phyloP scores from a whole-genome alignment of 1,140 invertebrate genomes.

The Heliothis virescens region DNA sequence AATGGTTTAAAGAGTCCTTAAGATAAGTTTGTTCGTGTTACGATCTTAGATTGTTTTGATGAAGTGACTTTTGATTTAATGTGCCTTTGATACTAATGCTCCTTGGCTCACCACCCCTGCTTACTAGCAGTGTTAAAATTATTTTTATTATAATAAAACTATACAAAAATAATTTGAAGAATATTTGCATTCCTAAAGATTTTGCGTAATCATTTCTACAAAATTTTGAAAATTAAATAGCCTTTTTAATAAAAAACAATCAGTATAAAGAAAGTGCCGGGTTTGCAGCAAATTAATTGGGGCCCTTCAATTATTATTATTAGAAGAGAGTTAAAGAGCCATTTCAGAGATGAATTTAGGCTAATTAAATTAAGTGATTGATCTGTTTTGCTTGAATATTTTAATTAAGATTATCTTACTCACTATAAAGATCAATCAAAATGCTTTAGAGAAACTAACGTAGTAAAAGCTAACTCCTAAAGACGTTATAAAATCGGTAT shows the following conservation, averaged over 20 bases:
- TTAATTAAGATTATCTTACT: too few relatives aligned
- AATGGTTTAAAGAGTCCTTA: constrained; percentile 1
- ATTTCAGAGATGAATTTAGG: not conserved
- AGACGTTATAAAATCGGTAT: constrained; percentile 11
- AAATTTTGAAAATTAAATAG: not conserved
- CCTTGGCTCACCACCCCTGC: not conserved
- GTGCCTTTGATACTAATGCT: constrained; percentile 29
- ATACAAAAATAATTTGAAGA: not conserved
- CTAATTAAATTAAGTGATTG: too few relatives aligned
- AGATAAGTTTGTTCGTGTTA: constrained; percentile 21
- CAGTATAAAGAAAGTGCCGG: too few relatives aligned
- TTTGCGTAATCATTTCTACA: not conserved
- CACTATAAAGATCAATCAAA: not conserved
- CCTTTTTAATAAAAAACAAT: too few relatives aligned
- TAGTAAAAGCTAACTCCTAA: constrained; percentile 8
- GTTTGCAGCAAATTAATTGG: too few relatives aligned
- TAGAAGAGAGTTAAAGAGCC: too few relatives aligned
- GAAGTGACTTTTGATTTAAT: constrained; percentile 36
- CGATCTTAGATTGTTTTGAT: constrained; percentile 37
- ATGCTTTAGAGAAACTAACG: not conserved
- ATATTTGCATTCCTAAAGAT: too few relatives aligned
- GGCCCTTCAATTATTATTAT: too few relatives aligned
- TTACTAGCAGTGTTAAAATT: not conserved
- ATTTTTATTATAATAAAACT: constrained; percentile 9
- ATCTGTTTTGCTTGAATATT: too few relatives aligned